These are phyloP conservation scores for Gnathonemus longibarbis DNA, from an alignment of 2,113 vertebrate genomes.

Conservation along the genomic window DNA sequence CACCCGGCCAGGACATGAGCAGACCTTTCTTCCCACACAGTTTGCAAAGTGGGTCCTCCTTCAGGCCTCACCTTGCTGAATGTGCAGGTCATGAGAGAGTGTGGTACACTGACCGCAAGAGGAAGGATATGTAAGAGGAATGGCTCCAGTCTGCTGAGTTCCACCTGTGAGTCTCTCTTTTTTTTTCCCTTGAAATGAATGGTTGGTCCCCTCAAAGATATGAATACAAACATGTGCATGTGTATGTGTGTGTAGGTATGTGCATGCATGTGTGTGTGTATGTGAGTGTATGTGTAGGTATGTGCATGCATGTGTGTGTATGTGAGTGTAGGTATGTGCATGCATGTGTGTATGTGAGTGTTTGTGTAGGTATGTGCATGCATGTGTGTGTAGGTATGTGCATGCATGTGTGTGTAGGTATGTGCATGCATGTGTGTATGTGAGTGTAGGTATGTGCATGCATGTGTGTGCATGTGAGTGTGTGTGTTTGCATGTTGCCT, in stretches of 20 bases:
- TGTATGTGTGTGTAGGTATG: background rate
- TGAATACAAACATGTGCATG: background rate
- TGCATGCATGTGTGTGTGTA: background rate
- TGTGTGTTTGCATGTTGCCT: background rate
- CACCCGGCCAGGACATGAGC: background rate
- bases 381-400: background rate
- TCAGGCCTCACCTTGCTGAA: background rate
- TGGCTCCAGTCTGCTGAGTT: background rate
- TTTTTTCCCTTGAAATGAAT: background rate
- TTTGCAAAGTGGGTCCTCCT: background rate
- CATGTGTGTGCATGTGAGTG: background rate
- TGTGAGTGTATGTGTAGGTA: no score
- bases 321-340: background rate
- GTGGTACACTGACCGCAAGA: background rate
- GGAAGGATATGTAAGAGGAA: background rate
- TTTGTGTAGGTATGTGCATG: background rate
- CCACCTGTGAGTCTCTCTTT: background rate
- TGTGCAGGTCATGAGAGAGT: background rate
- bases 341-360: background rate
- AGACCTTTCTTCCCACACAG: background rate
- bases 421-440: background rate
- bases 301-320: background rate
- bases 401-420: no score
- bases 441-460: background rate
- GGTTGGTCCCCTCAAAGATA: background rate